Evolutionary conservation across 2,888 invertebrate species (phyloP), one percentile per base, ranked within the genome.

Genomic region (Neoaliturus tenellus): DNA sequence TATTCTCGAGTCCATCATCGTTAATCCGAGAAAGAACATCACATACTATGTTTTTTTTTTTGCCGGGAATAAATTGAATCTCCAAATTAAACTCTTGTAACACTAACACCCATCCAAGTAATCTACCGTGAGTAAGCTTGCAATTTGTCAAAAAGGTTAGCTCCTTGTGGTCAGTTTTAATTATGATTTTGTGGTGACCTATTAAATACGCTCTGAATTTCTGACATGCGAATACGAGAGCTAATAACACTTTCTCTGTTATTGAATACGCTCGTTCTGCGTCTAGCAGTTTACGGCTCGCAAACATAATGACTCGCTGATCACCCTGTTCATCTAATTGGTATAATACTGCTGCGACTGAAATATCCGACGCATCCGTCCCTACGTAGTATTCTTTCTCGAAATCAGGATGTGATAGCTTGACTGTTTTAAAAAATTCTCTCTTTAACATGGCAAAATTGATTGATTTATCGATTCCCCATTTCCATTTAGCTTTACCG

Each of bases 71-170:
- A 58, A 58, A 81, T 33, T 81, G 58, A 23, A 55, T 58, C 10
- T 28, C 35, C 35, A 81, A 58, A 33, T 81, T 81, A 51, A 20
- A 81, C 20, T 81, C 62, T 17, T 81, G 81, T 44, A 67, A 67
- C 14, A 39, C 35, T 0, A 81, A 48, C 12, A 67, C 67, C 81
- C 81, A 81, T 10, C 81, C 35, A 6, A 62, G 23, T 67, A 81
- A 44, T 23, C 81, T 62, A 8, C 81, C 81, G 39, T 81, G 81
- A 14, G 67, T 67, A 23, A 81, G 14, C 28, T 31, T 81, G 39
- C 62, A 67, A 35, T 39, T 62, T 35, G 62, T 81, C 14, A 81
- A 39, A 81, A 81, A 81, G 23, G 31, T 81, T 17, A 67, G 67
- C 2, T 62, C 35, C 41, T 4, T 67, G 25, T 81, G 81, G 41